Percentiles rank a stretch among this genome's conserved stretches.
These are phyloP conservation scores for Heliconius congener DNA, from an alignment of 1,140 invertebrate genomes.

Conservation along the genomic window DNA sequence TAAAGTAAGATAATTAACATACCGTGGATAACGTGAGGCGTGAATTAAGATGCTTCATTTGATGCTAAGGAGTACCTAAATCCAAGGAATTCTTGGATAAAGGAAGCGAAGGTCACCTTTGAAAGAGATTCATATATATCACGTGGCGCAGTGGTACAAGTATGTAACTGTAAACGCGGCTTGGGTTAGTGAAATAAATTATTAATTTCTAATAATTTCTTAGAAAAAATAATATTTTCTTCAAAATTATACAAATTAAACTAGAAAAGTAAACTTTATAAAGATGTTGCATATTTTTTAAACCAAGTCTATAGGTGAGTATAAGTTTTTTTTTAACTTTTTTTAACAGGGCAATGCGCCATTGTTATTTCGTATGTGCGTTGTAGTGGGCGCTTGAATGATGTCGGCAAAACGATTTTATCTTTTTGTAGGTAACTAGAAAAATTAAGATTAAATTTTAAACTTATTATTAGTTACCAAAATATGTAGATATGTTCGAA, in stretches of 20 bases:
- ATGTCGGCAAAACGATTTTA: constrained; percentile 31
- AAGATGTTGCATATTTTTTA: neutral
- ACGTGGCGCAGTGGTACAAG: neutral
- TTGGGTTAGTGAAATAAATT: too few species aligned
- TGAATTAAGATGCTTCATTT: constrained; percentile 2
- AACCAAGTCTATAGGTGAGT: neutral
- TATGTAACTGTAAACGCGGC: too few species aligned
- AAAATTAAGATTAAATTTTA: constrained; percentile 7
- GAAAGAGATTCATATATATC: neutral
- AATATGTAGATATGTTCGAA: neutral
- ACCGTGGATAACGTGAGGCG: neutral
- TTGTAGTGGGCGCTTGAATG: constrained; percentile 68
- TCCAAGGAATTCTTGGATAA: neutral
- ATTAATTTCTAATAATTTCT: too few species aligned
- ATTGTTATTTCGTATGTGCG: constrained; percentile 51
- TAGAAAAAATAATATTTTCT: too few species aligned
- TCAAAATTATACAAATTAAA: neutral
- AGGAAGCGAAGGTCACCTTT: neutral
- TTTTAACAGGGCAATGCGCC: constrained; percentile 37
- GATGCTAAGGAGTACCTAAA: neutral
- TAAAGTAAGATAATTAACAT: neutral
- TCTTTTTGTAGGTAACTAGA: constrained; percentile 28
- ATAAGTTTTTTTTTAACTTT: neutral
- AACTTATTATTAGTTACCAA: neutral
- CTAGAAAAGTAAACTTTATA: neutral